Percentiles rank a stretch among this genome's conserved stretches.
These are phyloP conservation scores for Lacerta viridis DNA, from an alignment of 2,797 vertebrate genomes.

Conservation along the genomic window DNA sequence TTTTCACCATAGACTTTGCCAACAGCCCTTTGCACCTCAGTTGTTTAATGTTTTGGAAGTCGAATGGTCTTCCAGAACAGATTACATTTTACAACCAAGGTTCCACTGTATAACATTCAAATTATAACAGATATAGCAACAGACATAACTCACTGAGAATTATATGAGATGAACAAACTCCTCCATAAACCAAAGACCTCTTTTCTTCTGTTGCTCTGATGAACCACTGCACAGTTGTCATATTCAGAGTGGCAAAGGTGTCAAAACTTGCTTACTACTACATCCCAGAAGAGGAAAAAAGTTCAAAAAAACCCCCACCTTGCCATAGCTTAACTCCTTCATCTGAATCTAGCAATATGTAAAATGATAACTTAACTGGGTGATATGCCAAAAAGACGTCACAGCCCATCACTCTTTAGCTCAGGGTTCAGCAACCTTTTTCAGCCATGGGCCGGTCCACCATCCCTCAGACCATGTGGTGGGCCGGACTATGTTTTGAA, in stretches of 20 bases:
- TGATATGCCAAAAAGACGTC: background rate
- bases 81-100: no score
- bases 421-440: no score
- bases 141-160: background rate
- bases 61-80: no score
- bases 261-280: background rate
- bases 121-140: no score
- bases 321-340: background rate
- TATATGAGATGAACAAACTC: background rate
- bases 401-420: accelerated
- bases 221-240: background rate
- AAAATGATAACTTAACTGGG: background rate
- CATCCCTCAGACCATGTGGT: no score
- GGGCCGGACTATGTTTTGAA: no score
- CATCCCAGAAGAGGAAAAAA: background rate
- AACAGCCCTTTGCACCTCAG: no score
- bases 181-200: background rate
- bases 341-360: background rate
- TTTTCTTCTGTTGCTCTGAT: constrained; percentile 10
- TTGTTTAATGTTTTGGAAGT: no score
- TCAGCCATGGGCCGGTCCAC: no score
- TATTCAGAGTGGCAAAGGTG: constrained; percentile 6
- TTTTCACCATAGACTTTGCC: no score
- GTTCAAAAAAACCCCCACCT: background rate
- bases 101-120: no score